Evolutionary conservation across 1,140 invertebrate genomes (phyloP).

Genomic region (Chironomus striatipennis): DNA sequence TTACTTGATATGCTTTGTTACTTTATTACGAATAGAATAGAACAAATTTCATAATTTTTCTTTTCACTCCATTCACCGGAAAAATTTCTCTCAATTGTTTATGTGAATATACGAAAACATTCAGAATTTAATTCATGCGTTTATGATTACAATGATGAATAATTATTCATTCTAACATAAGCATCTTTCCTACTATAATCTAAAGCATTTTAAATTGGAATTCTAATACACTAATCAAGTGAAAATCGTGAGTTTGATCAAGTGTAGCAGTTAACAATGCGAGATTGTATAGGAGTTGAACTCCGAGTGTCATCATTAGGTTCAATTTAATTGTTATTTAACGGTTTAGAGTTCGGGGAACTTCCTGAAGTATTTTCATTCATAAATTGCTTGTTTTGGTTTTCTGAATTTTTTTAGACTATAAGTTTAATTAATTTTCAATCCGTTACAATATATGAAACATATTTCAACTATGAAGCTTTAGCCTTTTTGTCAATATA

Average conservation of each 20-base stretch:
- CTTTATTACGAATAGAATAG: not conserved
- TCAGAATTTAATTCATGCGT: not conserved
- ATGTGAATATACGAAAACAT: not conserved
- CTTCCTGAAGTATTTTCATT: too few species aligned
- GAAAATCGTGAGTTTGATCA: not conserved
- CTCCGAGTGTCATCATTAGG: too few species aligned
- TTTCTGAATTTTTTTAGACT: too few species aligned
- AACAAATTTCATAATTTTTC: conserved; percentile 14
- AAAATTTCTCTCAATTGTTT: not conserved
- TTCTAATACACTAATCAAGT: conserved; percentile 7
- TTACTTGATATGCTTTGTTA: not conserved
- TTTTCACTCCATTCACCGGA: not conserved
- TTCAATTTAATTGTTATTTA: too few species aligned
- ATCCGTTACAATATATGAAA: not conserved
- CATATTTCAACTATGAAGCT: not conserved
- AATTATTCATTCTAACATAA: not conserved
- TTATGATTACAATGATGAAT: not conserved
- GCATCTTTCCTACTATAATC: not conserved
- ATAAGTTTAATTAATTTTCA: too few species aligned
- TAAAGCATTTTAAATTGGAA: not conserved
- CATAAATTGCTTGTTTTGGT: too few species aligned
- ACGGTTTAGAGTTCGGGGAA: too few species aligned
- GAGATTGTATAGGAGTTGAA: too few species aligned
- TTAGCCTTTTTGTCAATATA: too few species aligned
- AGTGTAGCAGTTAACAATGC: not conserved